Base-by-base conservation (phyloP, 2,797 vertebrate genomes). In the Apodemus agrarius region DNA sequence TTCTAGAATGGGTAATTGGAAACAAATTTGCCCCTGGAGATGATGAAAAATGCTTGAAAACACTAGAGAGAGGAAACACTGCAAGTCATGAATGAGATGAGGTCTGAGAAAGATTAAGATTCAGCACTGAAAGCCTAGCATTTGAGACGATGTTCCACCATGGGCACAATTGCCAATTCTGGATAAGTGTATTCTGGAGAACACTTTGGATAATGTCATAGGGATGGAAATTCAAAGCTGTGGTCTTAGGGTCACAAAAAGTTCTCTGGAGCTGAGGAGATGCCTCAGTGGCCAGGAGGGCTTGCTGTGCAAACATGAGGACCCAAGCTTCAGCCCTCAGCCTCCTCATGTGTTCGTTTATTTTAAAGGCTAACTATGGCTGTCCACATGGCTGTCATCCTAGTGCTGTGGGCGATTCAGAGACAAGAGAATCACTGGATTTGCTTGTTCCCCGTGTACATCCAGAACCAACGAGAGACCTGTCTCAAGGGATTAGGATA, bases 151-250 rank as follows among this genome's bases (percentile, higher is more conserved):
- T 21, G 34, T 90, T 63, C 26, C 75, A 49, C 19, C 6, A 69
- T 83, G 79, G 46, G 46, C 43, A 22, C 49, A 85, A n/a, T 11
- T 87, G 49, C 7, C 76, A 87, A 29, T 80, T n/a, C 57, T 59
- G 72, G 86, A 78, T 87, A 80, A 80, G 22, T 43, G 80, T 46
- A 40, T 79, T 75, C 37, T 61, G 34, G 21, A 40, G 85, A 49
- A 40, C 34, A 49, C 49, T 79, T 90, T 14, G 57, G 99, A 69
- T 81, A 59, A 67, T 12, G 37, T 78, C 72, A 59, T 1, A 46
- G n/a, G 19, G 7, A 34, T 43, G 21, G 34, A 24, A 16, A 34
- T 74, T 80, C 40, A 31, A 75, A 14, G n/a, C 40, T 63, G 59
- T 74, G 57, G 3, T 52, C 31, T 6, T 13, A 59, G 54, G 49